Conservation (phyloP, 2,888 invertebrate genomes). For the Podabrus alpinus region DNA sequence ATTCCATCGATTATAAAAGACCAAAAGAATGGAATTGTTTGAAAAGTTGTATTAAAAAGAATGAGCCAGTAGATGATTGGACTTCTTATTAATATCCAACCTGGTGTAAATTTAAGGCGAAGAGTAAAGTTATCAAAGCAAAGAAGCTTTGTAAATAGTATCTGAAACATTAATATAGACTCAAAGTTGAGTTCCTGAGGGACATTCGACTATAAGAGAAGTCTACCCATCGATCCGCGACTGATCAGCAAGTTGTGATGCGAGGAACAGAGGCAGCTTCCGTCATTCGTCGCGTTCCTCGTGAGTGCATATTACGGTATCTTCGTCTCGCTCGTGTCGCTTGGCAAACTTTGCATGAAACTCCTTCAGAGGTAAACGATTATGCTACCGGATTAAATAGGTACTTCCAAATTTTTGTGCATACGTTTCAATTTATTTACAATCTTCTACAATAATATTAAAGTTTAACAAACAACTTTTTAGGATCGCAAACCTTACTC, state of each 20-base stretch:
- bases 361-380: slow-evolving; percentile 34
- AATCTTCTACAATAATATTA: slow-evolving; percentile 6
- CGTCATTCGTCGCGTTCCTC: slow-evolving; percentile 40
- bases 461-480: slow-evolving; percentile 3
- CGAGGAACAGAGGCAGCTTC: slow-evolving; percentile 22
- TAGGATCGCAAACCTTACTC: not conserved
- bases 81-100: slow-evolving; percentile 1
- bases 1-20: slow-evolving; percentile 36
- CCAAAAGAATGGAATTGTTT: slow-evolving; percentile 28
- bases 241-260: slow-evolving; percentile 31
- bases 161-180: slow-evolving; percentile 29
- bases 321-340: slow-evolving; percentile 29
- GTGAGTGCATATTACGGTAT: slow-evolving; percentile 37
- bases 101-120: not conserved
- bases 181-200: slow-evolving; percentile 25
- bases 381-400: slow-evolving; percentile 42
- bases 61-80: slow-evolving; percentile 1
- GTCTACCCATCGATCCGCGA: slow-evolving; percentile 31
- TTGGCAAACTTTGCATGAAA: slow-evolving; percentile 40
- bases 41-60: slow-evolving; percentile 14
- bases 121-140: not conserved
- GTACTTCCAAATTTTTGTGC: slow-evolving; percentile 38
- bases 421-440: slow-evolving; percentile 26
- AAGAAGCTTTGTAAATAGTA: slow-evolving; percentile 18
- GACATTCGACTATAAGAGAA: slow-evolving; percentile 28